phyloP scores from a whole-genome alignment of 2,113 vertebrate genomes.

The Eira barbara region DNA sequence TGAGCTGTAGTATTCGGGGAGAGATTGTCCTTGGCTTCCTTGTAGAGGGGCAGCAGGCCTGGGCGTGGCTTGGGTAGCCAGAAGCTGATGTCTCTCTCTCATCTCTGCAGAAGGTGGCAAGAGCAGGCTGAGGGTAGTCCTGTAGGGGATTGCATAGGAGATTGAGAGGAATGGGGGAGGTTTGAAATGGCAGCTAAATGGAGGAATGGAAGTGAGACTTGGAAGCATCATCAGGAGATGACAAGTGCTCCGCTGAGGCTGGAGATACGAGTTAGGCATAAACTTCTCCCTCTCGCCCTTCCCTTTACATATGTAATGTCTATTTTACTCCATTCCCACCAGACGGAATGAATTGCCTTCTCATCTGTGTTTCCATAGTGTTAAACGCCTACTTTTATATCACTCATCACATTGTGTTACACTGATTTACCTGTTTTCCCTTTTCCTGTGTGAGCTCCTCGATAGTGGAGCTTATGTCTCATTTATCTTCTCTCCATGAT shows the following conservation, averaged over 20 bases:
- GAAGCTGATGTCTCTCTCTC: not conserved
- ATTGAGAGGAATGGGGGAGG: not conserved
- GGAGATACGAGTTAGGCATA: not conserved
- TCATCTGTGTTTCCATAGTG: not conserved
- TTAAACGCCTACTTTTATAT: not conserved
- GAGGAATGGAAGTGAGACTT: not conserved
- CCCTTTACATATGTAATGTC: not conserved
- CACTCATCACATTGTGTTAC: not conserved
- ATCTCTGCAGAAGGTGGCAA: not conserved
- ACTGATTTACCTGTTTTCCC: not conserved
- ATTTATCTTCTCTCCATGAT: constrained; percentile 4
- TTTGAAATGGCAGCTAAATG: not conserved
- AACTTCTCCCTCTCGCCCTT: not conserved
- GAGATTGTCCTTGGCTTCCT: not conserved
- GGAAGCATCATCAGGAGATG: not conserved
- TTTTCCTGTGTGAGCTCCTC: not conserved
- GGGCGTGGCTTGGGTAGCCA: not conserved
- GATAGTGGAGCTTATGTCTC: not conserved
- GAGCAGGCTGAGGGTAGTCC: not conserved
- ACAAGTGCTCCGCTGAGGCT: not conserved
- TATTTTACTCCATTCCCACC: not conserved
- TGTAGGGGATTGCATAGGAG: not conserved
- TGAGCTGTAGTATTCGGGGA: not conserved
- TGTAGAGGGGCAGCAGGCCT: not conserved
- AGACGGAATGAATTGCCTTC: not conserved